Base-by-base conservation (phyloP, 2,888 invertebrate species). In the Melipona bicolor region DNA sequence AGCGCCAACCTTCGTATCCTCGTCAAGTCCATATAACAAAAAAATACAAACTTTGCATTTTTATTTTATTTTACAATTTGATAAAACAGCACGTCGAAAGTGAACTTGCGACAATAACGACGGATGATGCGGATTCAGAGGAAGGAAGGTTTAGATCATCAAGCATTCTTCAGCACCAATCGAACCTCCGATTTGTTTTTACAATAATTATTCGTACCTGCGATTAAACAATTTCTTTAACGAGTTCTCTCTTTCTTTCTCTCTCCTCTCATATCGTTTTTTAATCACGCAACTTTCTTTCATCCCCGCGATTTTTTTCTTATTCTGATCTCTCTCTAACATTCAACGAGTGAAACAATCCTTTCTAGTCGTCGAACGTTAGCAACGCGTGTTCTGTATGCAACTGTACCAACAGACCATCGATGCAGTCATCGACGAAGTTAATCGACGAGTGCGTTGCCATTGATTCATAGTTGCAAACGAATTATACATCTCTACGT, bases 361-460 rank as follows among this genome's bases (percentile, higher is more conserved):
- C 15, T 32, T 21, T 59, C 67, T 27, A 59, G 27, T 36, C 24
- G 17, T 24, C 32, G 74, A 6, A 54, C 24, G 15, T 15, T n/a
- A 21, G 9, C 0, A 4, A n/a, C n/a, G 27, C 50, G 52, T 24
- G 2, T 36, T 36, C 36, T 24, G 74, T 49, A 62, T 73, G 65
- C 43, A 71, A 64, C 32, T 56, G 56, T 56, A 68, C 54, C n/a
- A n/a, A 59, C 62, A 32, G 32, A 24, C 61, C 61, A 4, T 27
- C 27, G 74, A 83, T 83, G 85, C 67, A 68, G 74, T 83, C 85
- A 85, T 85, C 85, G 84, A 85, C 77, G 13, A 64, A 84, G 32
- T 83, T 74, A 79, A 85, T 85, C 83, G 83, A 85, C 62, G 83
- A 83, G 69, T 74, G 50, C 79, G 56, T 79, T 84, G 79, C 49